Conservation (phyloP, 2,113 vertebrate species). For the Centropus bengalensis region DNA sequence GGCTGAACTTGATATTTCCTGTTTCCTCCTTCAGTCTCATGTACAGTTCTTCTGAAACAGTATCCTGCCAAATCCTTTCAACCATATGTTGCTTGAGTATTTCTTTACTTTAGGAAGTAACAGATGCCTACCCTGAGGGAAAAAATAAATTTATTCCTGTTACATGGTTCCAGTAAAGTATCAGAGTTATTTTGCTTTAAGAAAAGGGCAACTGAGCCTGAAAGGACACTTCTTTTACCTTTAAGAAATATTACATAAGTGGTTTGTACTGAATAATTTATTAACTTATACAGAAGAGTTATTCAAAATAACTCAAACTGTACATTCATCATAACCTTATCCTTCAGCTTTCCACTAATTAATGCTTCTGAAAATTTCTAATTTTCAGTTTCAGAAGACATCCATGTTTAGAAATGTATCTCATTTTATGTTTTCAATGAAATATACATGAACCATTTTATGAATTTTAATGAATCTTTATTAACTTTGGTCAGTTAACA, state of each 20-base stretch:
- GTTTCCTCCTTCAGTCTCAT: constrained; percentile 10
- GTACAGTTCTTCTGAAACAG: constrained; percentile 6
- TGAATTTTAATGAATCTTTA: constrained; percentile 67
- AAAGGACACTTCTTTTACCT: constrained; percentile 52
- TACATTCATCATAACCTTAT: constrained; percentile 3
- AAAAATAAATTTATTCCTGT: constrained; percentile 57
- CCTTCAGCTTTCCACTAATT: constrained; percentile 42
- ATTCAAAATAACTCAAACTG: constrained; percentile 12
- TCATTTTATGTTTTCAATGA: constrained; percentile 33
- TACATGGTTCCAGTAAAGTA: constrained; percentile 45
- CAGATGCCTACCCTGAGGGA: constrained; percentile 6
- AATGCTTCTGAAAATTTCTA: constrained; percentile 23
- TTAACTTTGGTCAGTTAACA: constrained; percentile 56
- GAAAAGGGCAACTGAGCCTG: constrained; percentile 25
- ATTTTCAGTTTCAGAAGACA: constrained; percentile 46
- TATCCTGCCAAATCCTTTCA: constrained; percentile 7
- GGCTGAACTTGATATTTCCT: neutral
- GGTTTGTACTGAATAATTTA: constrained; percentile 60
- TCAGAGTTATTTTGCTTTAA: constrained; percentile 34
- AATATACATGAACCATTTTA: constrained; percentile 40
- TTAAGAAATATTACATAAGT: constrained; percentile 64
- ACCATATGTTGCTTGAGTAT: constrained; percentile 45
- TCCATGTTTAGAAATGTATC: constrained; percentile 22
- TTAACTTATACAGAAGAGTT: constrained; percentile 20
- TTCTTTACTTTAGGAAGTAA: constrained; percentile 59